Percentiles rank a stretch among this genome's conserved stretches.
Conservation (phyloP, 2,888 invertebrate species). For the Xylota segnis region DNA sequence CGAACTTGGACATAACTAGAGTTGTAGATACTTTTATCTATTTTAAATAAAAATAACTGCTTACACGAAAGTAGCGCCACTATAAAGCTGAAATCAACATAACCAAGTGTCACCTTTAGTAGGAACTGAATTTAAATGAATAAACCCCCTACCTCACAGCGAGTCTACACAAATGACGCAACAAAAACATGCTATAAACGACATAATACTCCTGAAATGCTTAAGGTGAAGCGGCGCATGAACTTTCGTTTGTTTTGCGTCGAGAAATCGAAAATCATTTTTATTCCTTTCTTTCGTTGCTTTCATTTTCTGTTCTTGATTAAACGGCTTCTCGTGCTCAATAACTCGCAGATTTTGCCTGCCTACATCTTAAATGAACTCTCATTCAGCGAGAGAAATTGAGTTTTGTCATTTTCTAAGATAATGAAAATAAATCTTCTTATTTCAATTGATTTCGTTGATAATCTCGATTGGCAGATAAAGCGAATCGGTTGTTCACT, state of each 20-base stretch:
- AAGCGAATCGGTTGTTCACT: background rate
- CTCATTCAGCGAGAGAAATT: conserved; percentile 47
- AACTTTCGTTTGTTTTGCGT: conserved; percentile 32
- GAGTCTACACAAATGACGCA: conserved; percentile 26
- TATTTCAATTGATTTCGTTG: conserved; percentile 37
- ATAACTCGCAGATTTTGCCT: conserved; percentile 20
- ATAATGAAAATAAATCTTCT: conserved; percentile 58
- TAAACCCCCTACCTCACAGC: background rate
- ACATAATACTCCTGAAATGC: conserved; percentile 9
- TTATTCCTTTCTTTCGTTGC: conserved; percentile 29
- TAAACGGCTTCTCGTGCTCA: conserved; percentile 45
- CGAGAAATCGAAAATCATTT: conserved; percentile 57
- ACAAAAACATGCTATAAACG: conserved; percentile 25
- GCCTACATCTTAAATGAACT: conserved; percentile 43
- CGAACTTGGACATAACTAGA: conserved; percentile 51
- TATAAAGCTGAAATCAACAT: conserved; percentile 4
- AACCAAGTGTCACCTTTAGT: conserved; percentile 5
- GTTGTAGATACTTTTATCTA: background rate
- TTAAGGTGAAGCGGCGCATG: conserved; percentile 1
- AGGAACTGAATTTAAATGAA: conserved; percentile 46
- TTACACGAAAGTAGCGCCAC: conserved; percentile 47
- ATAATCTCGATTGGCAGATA: conserved; percentile 17
- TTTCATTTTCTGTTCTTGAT: conserved; percentile 48
- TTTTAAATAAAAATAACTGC: conserved; percentile 12
- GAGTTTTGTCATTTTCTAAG: conserved; percentile 36